These are phyloP conservation scores for Lepus timidus DNA, from an alignment of 2,113 vertebrate genomes.

Conservation along the genomic window DNA sequence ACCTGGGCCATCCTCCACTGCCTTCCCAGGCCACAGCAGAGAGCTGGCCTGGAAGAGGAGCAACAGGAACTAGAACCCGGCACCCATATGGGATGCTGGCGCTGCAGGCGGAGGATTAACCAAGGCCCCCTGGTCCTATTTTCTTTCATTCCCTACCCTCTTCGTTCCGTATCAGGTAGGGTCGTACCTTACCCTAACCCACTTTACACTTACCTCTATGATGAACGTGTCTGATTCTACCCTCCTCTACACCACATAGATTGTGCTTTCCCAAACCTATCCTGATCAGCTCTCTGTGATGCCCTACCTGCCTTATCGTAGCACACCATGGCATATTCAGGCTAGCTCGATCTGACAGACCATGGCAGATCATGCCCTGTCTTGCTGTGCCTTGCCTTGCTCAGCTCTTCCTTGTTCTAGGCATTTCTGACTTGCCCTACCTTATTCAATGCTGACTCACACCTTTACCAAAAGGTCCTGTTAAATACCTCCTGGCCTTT, in stretches of 20 bases:
- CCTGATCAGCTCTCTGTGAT: not conserved
- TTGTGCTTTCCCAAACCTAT: not conserved
- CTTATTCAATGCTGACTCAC: not conserved
- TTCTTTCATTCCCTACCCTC: not conserved
- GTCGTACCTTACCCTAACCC: not conserved
- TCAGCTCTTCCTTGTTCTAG: not conserved
- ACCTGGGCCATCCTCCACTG: too few relatives aligned
- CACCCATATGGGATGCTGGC: too few relatives aligned
- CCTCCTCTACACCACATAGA: not conserved
- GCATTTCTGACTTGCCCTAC: not conserved
- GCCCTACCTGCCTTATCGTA: not conserved
- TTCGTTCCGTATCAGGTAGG: not conserved
- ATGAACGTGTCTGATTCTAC: not conserved
- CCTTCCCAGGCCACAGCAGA: too few relatives aligned
- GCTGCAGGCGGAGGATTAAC: too few relatives aligned
- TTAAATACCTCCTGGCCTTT: not conserved
- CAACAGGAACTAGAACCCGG: too few relatives aligned
- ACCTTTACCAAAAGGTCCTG: not conserved
- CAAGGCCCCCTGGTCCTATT: too few relatives aligned
- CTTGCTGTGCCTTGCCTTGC: not conserved
- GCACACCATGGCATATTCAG: not conserved
- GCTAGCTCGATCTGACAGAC: not conserved
- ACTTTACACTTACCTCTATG: not conserved
- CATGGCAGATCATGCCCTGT: not conserved
- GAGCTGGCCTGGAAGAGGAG: too few relatives aligned